Conservation (phyloP, 2,797 vertebrate species). For the Huso huso region DNA sequence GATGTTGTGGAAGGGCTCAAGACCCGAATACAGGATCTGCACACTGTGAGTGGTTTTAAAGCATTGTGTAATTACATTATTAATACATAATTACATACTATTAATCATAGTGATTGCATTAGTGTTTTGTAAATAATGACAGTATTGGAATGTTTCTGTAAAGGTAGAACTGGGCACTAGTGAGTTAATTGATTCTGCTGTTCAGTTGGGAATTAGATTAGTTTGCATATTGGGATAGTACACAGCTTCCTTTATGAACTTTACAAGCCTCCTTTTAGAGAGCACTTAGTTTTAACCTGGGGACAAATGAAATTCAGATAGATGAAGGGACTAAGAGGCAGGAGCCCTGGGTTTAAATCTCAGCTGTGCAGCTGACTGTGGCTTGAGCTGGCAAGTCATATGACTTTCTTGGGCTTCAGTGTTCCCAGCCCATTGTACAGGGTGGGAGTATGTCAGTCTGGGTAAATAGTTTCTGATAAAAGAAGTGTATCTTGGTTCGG, state of each 20-base stretch:
- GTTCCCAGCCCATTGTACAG: not conserved
- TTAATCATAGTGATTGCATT: too few relatives aligned
- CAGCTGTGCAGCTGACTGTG: not conserved
- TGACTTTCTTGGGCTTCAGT: constrained; percentile 9
- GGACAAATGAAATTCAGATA: not conserved
- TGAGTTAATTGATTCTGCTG: not conserved
- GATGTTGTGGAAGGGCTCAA: constrained; percentile 79
- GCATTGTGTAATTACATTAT: not conserved
- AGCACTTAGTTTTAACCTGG: not conserved
- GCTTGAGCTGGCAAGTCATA: not conserved
- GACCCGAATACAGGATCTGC: constrained; percentile 86
- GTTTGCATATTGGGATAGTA: not conserved
- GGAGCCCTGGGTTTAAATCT: not conserved
- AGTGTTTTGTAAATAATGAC: not conserved
- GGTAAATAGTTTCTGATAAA: constrained; percentile 1
- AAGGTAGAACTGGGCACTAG: too few relatives aligned
- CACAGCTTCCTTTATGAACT: not conserved
- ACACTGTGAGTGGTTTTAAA: constrained; percentile 63
- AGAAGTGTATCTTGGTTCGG: constrained; percentile 23
- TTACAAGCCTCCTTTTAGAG: not conserved
- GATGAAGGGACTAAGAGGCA: not conserved
- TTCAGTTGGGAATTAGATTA: not conserved
- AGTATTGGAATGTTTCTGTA: not conserved
- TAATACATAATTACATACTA: not conserved
- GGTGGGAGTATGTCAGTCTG: too few relatives aligned